Evolutionary conservation across 2,888 invertebrate genomes (phyloP).

Genomic region (Ophonus ardosiacus): DNA sequence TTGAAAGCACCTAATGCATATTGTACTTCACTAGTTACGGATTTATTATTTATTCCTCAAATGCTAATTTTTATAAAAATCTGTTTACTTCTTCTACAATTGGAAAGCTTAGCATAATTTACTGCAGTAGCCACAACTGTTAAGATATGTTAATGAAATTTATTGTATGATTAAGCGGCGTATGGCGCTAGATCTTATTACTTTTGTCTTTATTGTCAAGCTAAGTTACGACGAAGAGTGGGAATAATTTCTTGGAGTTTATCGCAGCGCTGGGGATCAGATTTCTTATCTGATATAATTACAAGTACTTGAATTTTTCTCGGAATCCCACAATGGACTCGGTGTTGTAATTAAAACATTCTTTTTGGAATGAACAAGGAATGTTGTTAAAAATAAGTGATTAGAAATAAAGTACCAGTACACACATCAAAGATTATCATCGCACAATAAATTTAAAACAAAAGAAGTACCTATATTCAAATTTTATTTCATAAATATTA

Average conservation of each 20-base stretch:
- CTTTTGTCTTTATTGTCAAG: conserved; percentile 59
- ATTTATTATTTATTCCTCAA: no score
- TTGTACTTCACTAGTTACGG: no score
- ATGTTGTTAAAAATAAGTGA: not conserved
- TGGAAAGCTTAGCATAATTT: conserved; percentile 52
- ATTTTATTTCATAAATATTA: no score
- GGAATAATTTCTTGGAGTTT: conserved; percentile 51
- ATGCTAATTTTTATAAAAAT: no score
- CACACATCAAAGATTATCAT: not conserved
- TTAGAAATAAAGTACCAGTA: not conserved
- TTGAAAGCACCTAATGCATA: no score
- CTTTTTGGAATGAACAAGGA: conserved; percentile 26
- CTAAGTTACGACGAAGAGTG: conserved; percentile 30
- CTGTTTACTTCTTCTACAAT: not conserved
- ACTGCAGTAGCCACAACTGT: conserved; percentile 42
- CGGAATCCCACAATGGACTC: conserved; percentile 28
- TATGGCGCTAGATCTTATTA: conserved; percentile 43
- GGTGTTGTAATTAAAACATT: conserved; percentile 40
- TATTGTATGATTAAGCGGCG: conserved; percentile 51
- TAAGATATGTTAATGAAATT: conserved; percentile 60
- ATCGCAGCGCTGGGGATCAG: conserved; percentile 34
- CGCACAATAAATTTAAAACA: not conserved
- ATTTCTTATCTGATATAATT: conserved; percentile 59
- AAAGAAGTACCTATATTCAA: not conserved
- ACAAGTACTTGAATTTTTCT: conserved; percentile 53